phyloP scores from a whole-genome alignment of 2,113 vertebrate species.

The Seriola dumerili region DNA sequence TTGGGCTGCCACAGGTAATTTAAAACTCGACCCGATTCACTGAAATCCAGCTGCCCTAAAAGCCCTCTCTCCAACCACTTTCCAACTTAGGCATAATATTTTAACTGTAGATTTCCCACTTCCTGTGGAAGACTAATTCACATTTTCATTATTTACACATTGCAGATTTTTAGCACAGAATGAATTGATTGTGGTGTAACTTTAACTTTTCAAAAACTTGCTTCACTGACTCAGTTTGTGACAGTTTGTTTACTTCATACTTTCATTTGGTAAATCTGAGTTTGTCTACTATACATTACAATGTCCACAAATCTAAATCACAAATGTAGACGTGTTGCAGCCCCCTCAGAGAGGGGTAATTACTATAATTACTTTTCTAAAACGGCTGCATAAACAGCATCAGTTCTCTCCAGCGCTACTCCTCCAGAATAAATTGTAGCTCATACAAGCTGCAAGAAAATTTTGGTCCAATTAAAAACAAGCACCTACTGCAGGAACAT shows the following conservation, averaged over 20 bases:
- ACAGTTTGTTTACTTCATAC: not conserved
- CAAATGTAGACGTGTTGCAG: not conserved
- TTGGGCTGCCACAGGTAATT: conserved; percentile 91
- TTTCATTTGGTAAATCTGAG: not conserved
- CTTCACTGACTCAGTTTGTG: not conserved
- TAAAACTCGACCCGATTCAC: not conserved
- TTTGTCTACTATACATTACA: not conserved
- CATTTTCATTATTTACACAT: conserved; percentile 42
- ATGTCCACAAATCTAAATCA: not conserved
- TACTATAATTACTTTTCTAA: conserved; percentile 36
- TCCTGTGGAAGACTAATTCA: conserved; percentile 24
- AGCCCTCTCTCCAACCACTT: conserved; percentile 12
- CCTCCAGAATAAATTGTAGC: not conserved
- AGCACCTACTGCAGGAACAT: not conserved
- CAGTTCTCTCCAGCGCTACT: not conserved
- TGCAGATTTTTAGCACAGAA: not conserved
- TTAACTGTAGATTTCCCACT: not conserved
- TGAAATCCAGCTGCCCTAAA: conserved; percentile 3
- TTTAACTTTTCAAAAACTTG: not conserved
- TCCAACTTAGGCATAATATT: not conserved
- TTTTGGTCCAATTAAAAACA: not conserved
- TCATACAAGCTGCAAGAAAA: not conserved
- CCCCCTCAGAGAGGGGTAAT: not conserved
- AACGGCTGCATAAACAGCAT: conserved; percentile 7
- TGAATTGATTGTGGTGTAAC: not conserved